Evolutionary conservation across 2,888 invertebrate genomes (phyloP), one percentile per base, ranked within the genome.

Genomic region (Dugesia japonica): DNA sequence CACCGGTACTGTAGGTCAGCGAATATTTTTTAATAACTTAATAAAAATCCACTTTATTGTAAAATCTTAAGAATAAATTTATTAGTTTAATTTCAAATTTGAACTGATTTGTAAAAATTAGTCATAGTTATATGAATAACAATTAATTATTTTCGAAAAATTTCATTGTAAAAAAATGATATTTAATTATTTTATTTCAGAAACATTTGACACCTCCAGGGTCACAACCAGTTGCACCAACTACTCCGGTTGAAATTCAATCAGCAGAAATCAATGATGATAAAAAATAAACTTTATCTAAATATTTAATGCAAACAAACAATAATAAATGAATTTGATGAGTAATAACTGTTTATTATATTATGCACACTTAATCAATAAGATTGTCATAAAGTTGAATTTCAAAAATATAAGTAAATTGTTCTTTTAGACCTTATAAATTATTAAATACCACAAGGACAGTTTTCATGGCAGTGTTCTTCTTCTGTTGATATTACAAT

Each of bases 401-500:
- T 56, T 56, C 9, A 23, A 56, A 23, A n/a, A 4, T 56, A 56
- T 9, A 9, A 56, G n/a, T 56, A 56, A 56, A 17, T 38, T 17
- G 38, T 20, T 4, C 56, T 20, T 20, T 38, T 38, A 38, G 9
- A 38, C 17, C 17, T 38, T 38, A 17, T 38, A 13, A 9, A 38
- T 13, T n/a, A 38, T 38, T n/a, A 56, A 56, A 56, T 56, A 56
- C 56, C 56, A 56, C 56, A 56, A 20, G 56, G 56, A 56, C 56
- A 56, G n/a, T 56, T 56, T 56, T 56, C 56, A 56, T 56, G 56
- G 23, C 56, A 56, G 17, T 56, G 56, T 56, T 56, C 56, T 7
- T 20, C 56, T 23, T 56, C 56, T 20, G 56, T 56, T n/a, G 56
- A 56, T 56, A 23, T n/a, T 20, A 56, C 4, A 20, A 56, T 56